phyloP scores from a whole-genome alignment of 2,113 vertebrate species.

The Ahaetulla prasina region DNA sequence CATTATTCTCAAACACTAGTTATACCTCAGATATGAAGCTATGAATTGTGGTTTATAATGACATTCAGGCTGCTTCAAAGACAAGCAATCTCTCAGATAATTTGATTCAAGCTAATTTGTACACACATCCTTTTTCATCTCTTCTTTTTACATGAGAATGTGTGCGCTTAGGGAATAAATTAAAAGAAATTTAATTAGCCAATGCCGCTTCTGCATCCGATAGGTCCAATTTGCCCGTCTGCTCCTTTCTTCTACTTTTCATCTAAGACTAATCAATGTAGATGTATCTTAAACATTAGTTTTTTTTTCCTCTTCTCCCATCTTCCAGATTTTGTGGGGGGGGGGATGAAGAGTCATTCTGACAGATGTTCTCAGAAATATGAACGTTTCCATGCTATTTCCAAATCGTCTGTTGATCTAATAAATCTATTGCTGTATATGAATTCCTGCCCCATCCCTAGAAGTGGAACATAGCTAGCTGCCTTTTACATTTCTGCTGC shows the following conservation, averaged over 20 bases:
- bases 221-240: neutral
- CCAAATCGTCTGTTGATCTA: neutral
- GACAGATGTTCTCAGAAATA: neutral
- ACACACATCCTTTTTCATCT: neutral
- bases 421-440: neutral
- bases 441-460: neutral
- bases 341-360: neutral
- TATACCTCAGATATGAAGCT: neutral
- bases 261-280: neutral
- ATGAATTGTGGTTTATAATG: neutral
- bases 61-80: neutral
- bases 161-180: neutral
- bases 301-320: neutral
- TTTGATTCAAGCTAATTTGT: neutral
- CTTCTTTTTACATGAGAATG: neutral
- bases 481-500: neutral
- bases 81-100: neutral
- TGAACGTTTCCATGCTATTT: neutral
- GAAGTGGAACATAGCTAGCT: neutral
- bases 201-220: neutral
- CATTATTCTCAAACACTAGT: neutral
- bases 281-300: neutral
- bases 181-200: neutral
- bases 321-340: neutral
- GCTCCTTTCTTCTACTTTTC: neutral